A percentile compares a stretch with the other conserved stretches of the same genome.
phyloP scores from a whole-genome alignment of 64 coral and sea anemone species.

The Montipora foliosa region DNA sequence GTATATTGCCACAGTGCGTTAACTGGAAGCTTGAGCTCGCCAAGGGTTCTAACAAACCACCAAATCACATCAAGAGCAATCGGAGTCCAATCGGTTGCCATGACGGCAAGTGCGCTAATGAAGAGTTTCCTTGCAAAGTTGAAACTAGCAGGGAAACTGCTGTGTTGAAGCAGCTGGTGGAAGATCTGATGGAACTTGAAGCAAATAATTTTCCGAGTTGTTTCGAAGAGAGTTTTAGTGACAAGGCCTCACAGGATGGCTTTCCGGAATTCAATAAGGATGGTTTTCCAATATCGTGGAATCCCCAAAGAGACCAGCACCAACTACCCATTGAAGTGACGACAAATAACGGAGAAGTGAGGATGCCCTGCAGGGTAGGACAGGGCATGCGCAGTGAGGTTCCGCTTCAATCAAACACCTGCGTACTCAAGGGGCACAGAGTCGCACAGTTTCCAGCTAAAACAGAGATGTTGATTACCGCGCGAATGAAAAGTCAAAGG shows the following conservation, averaged over 20 bases:
- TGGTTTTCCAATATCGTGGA: background rate
- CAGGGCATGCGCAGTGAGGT: too few relatives aligned
- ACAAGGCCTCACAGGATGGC: background rate
- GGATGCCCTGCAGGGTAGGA: too few relatives aligned
- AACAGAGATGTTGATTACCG: too few relatives aligned
- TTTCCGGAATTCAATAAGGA: too few relatives aligned
- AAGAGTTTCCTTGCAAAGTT: background rate
- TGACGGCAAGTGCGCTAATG: background rate
- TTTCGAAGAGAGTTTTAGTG: background rate
- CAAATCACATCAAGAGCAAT: background rate
- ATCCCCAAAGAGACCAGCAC: background rate
- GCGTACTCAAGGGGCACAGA: too few relatives aligned
- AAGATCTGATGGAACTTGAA: background rate
- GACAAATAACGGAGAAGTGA: too few relatives aligned
- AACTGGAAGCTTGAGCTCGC: background rate
- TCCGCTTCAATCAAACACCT: too few relatives aligned
- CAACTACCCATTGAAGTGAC: background rate
- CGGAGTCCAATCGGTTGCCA: background rate
- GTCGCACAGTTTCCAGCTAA: too few relatives aligned
- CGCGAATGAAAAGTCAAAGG: too few relatives aligned
- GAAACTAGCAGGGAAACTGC: background rate
- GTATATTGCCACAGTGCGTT: background rate
- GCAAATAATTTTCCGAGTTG: too few relatives aligned
- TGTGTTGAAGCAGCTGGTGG: background rate
- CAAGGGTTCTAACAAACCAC: background rate